These are phyloP conservation scores for Oreochromis mossambicus DNA, from an alignment of 2,797 vertebrate genomes.

Conservation along the genomic window DNA sequence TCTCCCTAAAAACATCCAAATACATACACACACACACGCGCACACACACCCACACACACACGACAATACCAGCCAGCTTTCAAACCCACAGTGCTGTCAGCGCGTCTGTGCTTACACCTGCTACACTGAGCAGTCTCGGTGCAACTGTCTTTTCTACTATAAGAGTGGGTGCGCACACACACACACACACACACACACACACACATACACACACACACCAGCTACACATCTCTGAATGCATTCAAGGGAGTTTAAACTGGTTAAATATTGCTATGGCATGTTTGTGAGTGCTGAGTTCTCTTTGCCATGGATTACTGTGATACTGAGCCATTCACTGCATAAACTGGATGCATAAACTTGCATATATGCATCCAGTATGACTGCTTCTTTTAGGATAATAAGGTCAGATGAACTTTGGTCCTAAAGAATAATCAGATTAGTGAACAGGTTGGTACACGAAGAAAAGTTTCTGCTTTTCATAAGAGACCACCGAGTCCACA, in stretches of 20 bases:
- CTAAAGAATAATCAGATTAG: background rate
- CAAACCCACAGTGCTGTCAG: slow-evolving; percentile 70
- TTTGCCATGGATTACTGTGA: background rate
- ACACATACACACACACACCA: background rate
- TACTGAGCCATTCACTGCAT: slow-evolving; percentile 46
- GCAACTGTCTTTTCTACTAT: background rate
- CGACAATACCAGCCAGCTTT: slow-evolving; percentile 10
- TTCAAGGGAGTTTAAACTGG: background rate
- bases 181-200: background rate
- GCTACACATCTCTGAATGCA: background rate
- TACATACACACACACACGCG: background rate
- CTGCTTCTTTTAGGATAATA: background rate
- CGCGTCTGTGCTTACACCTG: slow-evolving; percentile 40
- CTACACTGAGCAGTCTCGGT: background rate
- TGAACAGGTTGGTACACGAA: background rate
- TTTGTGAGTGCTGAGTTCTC: slow-evolving; percentile 1
- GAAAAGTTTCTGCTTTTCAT: background rate
- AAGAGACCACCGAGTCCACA: background rate
- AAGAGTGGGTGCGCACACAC: background rate
- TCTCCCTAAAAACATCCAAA: slow-evolving; percentile 37
- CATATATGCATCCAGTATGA: background rate
- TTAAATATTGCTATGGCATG: background rate
- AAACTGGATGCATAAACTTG: background rate
- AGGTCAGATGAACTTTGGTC: background rate
- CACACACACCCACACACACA: background rate